Conservation (phyloP, 2,113 vertebrate species). For the Chaetura pelagica region DNA sequence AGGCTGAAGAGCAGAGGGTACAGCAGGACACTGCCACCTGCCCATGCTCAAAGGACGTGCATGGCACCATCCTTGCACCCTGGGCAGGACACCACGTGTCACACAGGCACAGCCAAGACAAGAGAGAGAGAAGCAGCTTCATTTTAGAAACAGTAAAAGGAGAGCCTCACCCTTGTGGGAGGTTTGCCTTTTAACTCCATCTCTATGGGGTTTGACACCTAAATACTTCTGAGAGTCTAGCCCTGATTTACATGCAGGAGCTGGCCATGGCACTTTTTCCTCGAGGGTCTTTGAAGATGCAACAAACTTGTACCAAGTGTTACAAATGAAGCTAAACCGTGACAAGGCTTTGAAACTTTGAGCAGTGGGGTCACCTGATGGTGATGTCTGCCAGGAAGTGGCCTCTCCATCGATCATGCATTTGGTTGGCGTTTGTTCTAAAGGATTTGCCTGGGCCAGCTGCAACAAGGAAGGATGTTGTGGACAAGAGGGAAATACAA, state of each 20-base stretch:
- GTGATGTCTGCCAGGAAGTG: background rate
- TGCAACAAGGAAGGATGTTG: background rate
- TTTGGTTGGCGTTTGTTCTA: background rate
- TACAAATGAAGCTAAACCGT: background rate
- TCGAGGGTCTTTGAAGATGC: background rate
- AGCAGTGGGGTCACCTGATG: background rate
- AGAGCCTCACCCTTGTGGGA: background rate
- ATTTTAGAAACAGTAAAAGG: background rate
- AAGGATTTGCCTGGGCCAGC: background rate
- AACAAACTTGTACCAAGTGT: background rate
- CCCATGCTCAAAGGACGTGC: background rate
- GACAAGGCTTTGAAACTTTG: background rate
- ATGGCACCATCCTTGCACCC: background rate
- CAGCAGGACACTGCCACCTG: background rate
- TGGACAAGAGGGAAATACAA: background rate
- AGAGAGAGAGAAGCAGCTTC: background rate
- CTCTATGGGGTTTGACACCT: background rate
- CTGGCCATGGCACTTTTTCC: background rate
- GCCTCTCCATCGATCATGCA: fast-evolving
- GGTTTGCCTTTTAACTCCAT: background rate
- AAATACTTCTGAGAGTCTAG: background rate
- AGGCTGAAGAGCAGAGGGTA: background rate
- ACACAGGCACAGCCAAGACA: background rate
- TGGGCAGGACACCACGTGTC: background rate
- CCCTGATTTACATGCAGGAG: background rate